Conservation (phyloP, 2,113 vertebrate genomes). For the Rhabdornis inornatus region DNA sequence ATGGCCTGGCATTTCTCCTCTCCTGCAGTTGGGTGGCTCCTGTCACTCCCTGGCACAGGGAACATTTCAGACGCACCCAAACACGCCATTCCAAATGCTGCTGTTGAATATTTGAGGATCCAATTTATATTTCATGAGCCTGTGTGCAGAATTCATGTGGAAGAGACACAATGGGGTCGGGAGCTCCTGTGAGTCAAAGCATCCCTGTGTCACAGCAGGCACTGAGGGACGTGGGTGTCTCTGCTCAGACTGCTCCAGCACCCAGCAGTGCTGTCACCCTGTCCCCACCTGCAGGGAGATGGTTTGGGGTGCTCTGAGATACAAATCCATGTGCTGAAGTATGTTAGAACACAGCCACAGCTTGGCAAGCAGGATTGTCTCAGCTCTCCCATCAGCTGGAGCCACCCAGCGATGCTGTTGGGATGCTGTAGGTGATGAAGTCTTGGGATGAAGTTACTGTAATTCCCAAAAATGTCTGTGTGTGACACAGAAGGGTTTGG, state of each 20-base stretch:
- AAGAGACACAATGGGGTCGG: slow-evolving; percentile 41
- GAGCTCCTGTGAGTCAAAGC: not conserved
- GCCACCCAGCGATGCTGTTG: not conserved
- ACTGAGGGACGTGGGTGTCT: accelerated
- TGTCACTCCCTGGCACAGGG: not conserved
- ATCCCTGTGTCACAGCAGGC: accelerated
- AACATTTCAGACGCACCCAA: not conserved
- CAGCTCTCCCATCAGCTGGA: not conserved
- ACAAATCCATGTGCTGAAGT: accelerated
- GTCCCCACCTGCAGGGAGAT: not conserved
- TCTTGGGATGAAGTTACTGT: accelerated
- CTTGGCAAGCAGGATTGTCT: not conserved
- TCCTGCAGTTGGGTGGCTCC: not conserved
- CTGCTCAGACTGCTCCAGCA: not conserved
- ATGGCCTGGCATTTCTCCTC: not conserved
- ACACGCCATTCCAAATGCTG: not conserved
- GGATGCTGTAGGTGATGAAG: not conserved
- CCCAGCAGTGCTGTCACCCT: accelerated
- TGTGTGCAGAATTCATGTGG: not conserved
- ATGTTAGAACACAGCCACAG: no score
- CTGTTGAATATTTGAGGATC: not conserved
- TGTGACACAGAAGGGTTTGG: not conserved
- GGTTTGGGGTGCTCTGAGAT: not conserved
- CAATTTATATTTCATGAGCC: slow-evolving; percentile 45
- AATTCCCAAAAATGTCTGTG: accelerated